Base-by-base conservation (phyloP, 2,113 vertebrate species). In the Taxidea taxus region DNA sequence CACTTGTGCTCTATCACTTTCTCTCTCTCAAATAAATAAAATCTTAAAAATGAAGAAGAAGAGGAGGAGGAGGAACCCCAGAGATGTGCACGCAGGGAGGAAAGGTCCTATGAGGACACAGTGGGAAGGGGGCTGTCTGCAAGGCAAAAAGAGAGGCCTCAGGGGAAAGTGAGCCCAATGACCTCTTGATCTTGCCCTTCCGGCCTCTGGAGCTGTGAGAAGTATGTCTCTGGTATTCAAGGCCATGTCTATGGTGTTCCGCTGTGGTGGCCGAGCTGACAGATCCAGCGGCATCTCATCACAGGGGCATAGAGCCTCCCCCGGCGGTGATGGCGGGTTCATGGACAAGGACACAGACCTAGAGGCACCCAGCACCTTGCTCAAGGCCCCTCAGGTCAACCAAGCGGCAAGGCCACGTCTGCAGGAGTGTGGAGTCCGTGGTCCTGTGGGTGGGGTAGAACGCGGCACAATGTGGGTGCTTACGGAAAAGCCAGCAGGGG, bases 401-500 rank as follows among this genome's bases (percentile, higher is more conserved):
- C 34, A 7, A n/a, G 68, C 42, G 0, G 11, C 42, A 16, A 54
- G 20, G 11, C 62, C 14, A 6, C 1, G 9, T 42, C 62, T 11
- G 51, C 9, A 16, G 31, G 66, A 39, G 34, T 29, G 4, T 25
- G 39, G 23, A 74, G 47, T 2, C 44, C 4, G 20, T 1, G 51
- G 42, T 15, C 29, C 64, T 4, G 18, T 3, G 13, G 37, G 12
- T 13, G 9, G 49, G 42, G 13, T 23, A 2, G 29, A 51, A 27
- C 15, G 20, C 3, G 27, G 4, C 37, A 47, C 20, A 44, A 37
- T 88, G 23, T 2, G 2, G 31, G n/a, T 34, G 56, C 29, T 42
- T 6, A 2, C 7, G 6, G 12, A 12, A 20, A 29, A 62, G 42
- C n/a, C 16, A 39, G 77, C 9, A 2, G 5, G 6, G n/a, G 10